Evolutionary conservation across 2,888 invertebrate genomes (phyloP), one percentile per base, ranked within the genome.

Genomic region (Desoria tigrina): DNA sequence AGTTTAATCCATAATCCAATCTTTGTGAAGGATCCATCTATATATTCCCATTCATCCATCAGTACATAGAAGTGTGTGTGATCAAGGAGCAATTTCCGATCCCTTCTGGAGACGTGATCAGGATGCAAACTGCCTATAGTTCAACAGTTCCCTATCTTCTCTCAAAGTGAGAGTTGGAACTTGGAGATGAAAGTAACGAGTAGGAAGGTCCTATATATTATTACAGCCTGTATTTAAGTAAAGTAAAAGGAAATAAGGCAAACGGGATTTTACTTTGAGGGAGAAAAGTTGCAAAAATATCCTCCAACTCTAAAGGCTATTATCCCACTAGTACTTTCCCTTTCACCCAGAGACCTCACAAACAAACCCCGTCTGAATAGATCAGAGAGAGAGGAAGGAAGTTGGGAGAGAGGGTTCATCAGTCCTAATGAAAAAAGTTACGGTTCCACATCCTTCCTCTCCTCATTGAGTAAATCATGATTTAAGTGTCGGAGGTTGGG

Each of bases 391-490:
- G 39, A 39, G 16, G 16, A 39, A 9, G 39, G 39, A 39, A 39
- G 39, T 39, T 39, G 9, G 39, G 39, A 39, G 16, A 39, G 39
- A 16, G 57, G 57, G 57, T 57, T 57, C 42, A 57, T 42, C 57
- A 57, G 42, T 42, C 42, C 14, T 57, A 57, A 57, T 57, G 57
- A 57, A 57, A 57, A 57, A 57, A 57, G 57, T 57, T 57, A 11
- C 14, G 21, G 7, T n/a, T 49, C 14, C 49, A 9, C 49, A 23
- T 57, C 42, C 39, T 39, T 49, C 23, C 51, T 18, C 42, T 54
- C 23, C 61, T 59, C 57, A 63, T 63, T 63, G 56, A 63, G 60
- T 63, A 67, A 67, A 67, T 63, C 67, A 63, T 67, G 60, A 67
- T 67, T 67, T 67, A 67, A 66, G 61, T 60, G 66, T 57, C 56